Evolutionary conservation across 2,888 invertebrate genomes (phyloP), one percentile per base, ranked within the genome.

Genomic region (Phragmatobia fuliginosa): DNA sequence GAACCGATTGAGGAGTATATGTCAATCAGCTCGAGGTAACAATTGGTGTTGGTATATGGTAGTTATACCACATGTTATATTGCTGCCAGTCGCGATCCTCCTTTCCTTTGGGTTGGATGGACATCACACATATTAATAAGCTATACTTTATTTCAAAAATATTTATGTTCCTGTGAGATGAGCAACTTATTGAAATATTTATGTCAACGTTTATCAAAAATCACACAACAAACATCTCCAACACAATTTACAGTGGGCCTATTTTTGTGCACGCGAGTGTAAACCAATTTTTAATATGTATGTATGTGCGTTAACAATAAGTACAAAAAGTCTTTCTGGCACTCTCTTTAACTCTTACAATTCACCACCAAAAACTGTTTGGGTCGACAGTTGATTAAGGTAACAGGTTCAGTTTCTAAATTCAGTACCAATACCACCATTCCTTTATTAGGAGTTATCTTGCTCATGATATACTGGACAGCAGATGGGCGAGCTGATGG

Each of bases 311-410:
- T 62, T 63, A 73, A 63, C 67, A 66, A 71, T 81, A 80, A 81
- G 74, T 80, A 75, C 71, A 81, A 78, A 56, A 75, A 75, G 75
- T 82, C 70, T 71, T 64, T 75, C 68, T 72, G 67, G 70, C 73
- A 75, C 76, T 71, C 63, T 36, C 45, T 61, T 62, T 62, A 25
- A 71, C 60, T 65, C 49, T 60, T 65, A 62, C 66, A 65, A 41
- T 41, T 58, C 63, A 71, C 36, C 59, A 61, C 33, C 49, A 41
- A 62, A 32, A 18, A 65, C n/a, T n/a, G n/a, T n/a, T 41, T 25
- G 31, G 10, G 49, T 69, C 66, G 49, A 52, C 36, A 36, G 25
- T 52, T n/a, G 21, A 31, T n/a, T n/a, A n/a, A n/a, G n/a, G n/a
- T n/a, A n/a, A n/a, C n/a, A n/a, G n/a, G n/a, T n/a, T n/a, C n/a